phyloP scores from a whole-genome alignment of 2,888 invertebrate species.

The Seladonia tumulorum region DNA sequence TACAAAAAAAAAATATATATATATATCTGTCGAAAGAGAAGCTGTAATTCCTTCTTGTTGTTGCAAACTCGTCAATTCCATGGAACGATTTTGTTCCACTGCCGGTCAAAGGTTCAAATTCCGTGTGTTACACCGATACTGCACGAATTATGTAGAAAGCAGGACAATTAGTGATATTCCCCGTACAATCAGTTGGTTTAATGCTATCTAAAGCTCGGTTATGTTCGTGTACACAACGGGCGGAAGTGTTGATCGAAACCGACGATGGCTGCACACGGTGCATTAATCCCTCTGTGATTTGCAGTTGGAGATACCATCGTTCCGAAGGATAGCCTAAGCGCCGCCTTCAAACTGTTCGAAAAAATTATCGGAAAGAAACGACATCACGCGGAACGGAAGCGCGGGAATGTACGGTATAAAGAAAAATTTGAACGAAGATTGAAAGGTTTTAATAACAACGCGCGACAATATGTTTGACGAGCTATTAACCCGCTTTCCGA shows the following conservation, averaged over 20 bases:
- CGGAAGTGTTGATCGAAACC: neutral
- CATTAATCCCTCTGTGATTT: constrained; percentile 9
- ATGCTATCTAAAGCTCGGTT: neutral
- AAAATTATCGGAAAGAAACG: neutral
- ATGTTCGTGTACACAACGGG: neutral
- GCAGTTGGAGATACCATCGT: neutral
- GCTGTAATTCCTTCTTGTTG: neutral
- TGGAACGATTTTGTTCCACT: neutral
- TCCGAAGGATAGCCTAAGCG: neutral
- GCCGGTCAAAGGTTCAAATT: neutral
- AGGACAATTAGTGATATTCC: neutral
- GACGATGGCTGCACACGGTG: neutral
- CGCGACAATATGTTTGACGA: neutral
- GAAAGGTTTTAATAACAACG: neutral
- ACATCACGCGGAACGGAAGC: neutral
- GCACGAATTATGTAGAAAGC: neutral
- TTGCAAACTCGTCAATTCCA: neutral
- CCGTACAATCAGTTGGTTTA: neutral
- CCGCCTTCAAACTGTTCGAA: neutral
- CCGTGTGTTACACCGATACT: neutral
- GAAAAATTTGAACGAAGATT: neutral
- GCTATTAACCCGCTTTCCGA: neutral
- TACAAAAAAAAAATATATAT: neutral
- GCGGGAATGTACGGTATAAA: neutral
- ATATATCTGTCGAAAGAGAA: neutral